Evolutionary conservation across 2,113 vertebrate species (phyloP).

Genomic region (Agelaius tricolor): DNA sequence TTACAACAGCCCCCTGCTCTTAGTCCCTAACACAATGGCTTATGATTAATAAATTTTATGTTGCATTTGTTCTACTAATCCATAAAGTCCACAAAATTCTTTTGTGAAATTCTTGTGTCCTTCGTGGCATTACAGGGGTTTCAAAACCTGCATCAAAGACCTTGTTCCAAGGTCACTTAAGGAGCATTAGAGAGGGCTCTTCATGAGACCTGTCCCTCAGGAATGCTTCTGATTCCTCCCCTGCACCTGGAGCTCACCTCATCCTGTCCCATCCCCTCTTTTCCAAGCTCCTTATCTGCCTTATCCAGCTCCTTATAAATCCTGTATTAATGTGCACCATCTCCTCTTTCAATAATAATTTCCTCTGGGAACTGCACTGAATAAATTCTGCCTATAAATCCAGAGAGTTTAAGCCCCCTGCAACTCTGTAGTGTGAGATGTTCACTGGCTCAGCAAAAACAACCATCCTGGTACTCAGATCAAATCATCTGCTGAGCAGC

Average conservation of each 20-base stretch:
- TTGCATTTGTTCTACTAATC: neutral
- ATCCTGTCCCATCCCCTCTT: neutral
- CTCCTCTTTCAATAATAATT: conserved; percentile 28
- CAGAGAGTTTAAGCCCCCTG: neutral
- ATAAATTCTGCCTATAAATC: neutral
- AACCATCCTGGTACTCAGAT: neutral
- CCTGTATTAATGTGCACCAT: conserved; percentile 7
- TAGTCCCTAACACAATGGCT: neutral
- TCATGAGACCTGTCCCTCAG: neutral
- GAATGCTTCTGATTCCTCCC: neutral
- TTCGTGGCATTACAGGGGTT: neutral
- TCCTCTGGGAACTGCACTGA: conserved; percentile 17
- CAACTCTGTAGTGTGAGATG: neutral
- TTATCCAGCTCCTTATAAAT: conserved; percentile 21
- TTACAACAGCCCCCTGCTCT: neutral
- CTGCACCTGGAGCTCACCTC: neutral
- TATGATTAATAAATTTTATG: neutral
- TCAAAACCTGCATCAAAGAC: neutral
- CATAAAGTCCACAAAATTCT: neutral
- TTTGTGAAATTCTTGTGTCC: neutral
- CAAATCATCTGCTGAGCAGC: neutral
- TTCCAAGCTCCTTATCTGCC: conserved; percentile 27
- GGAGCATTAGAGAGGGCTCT: neutral
- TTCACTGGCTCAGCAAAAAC: neutral
- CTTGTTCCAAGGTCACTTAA: neutral